These are phyloP conservation scores for Epistrophe eligans DNA, from an alignment of 2,888 invertebrate species.

Conservation along the genomic window DNA sequence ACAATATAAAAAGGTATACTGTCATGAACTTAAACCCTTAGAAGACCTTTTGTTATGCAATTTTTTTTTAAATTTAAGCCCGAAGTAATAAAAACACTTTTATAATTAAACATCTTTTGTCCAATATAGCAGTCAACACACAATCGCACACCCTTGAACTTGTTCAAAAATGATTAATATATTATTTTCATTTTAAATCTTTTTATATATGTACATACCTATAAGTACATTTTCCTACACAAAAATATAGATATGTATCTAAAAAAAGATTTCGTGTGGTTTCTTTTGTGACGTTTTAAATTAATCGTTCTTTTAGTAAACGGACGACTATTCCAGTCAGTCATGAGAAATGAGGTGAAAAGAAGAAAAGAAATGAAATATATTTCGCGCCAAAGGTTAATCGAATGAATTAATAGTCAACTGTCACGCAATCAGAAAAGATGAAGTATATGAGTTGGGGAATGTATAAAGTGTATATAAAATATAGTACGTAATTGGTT, in stretches of 20 bases:
- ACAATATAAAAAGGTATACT: neutral
- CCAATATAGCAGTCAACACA: conserved; percentile 13
- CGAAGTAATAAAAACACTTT: neutral
- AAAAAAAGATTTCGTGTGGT: conserved; percentile 8
- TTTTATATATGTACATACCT: neutral
- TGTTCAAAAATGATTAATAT: conserved; percentile 54
- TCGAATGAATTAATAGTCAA: conserved; percentile 63
- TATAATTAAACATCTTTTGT: neutral
- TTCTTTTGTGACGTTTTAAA: conserved; percentile 33
- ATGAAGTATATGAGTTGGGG: conserved; percentile 29
- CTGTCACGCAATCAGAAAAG: conserved; percentile 59
- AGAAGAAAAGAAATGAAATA: conserved; percentile 35
- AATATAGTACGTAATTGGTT: conserved; percentile 30
- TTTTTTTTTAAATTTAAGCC: neutral
- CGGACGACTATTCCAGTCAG: neutral
- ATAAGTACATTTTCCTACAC: no score
- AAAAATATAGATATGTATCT: neutral
- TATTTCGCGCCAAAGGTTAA: conserved; percentile 39
- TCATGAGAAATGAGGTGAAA: neutral
- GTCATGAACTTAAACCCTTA: neutral
- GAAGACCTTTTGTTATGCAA: neutral
- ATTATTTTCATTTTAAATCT: conserved; percentile 14
- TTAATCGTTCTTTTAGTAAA: conserved; percentile 42
- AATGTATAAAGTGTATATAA: neutral
- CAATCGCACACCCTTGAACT: conserved; percentile 58